These are phyloP conservation scores for Perca schrenkii DNA, from an alignment of 2,113 vertebrate genomes.

Conservation along the genomic window DNA sequence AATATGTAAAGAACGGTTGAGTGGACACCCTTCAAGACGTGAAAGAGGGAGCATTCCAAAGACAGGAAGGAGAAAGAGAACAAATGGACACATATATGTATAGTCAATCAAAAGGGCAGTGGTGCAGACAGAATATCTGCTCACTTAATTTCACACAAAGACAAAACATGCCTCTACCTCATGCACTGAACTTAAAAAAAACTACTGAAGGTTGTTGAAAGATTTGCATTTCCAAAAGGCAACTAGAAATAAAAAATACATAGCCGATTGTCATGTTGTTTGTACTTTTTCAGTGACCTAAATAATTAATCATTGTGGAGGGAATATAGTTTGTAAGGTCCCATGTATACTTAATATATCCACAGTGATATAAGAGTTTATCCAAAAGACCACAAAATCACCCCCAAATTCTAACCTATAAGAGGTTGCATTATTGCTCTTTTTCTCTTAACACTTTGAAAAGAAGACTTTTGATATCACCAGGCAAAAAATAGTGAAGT, in stretches of 20 bases:
- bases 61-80: conserved; percentile 1
- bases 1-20: conserved; percentile 61
- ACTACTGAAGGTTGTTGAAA: background rate
- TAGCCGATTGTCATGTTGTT: background rate
- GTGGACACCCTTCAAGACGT: conserved; percentile 36
- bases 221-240: background rate
- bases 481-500: background rate
- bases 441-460: background rate
- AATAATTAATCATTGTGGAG: background rate
- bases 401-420: background rate
- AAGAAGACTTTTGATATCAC: background rate
- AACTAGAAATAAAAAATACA: background rate
- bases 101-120: background rate
- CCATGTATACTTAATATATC: background rate
- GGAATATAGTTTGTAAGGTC: background rate
- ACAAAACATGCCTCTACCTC: background rate
- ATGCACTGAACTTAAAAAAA: background rate
- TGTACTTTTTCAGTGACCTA: background rate
- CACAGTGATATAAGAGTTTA: background rate
- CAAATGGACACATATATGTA: background rate
- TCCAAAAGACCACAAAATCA: background rate
- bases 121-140: conserved; percentile 11
- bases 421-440: background rate
- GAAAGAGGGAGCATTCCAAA: conserved; percentile 7
- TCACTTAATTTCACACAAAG: conserved; percentile 1